Evolutionary conservation across 2,888 invertebrate species (phyloP).

Genomic region (Papilio protenor): DNA sequence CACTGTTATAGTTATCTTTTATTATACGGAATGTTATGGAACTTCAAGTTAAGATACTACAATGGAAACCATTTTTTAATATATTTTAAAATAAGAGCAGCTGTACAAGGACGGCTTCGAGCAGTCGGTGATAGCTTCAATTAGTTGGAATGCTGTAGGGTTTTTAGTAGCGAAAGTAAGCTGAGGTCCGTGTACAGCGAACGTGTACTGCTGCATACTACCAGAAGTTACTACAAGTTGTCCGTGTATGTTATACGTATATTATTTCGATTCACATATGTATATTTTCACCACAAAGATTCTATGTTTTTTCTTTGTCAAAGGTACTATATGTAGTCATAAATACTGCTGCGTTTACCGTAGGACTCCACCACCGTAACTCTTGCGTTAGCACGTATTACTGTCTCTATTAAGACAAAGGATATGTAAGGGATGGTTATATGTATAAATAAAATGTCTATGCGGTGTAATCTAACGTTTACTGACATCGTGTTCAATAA

Average conservation of each 20-base stretch:
- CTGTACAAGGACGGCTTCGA: neutral
- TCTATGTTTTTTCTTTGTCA: neutral
- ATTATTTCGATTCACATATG: too few relatives aligned
- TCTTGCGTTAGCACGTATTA: too few relatives aligned
- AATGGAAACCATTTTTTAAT: neutral
- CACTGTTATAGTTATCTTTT: neutral
- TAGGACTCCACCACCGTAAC: too few relatives aligned
- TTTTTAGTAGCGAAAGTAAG: neutral
- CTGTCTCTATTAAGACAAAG: too few relatives aligned
- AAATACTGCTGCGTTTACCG: neutral
- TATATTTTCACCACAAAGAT: too few relatives aligned
- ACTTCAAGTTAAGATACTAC: neutral
- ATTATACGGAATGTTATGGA: neutral
- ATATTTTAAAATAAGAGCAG: neutral
- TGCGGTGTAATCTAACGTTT: neutral
- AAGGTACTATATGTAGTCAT: neutral
- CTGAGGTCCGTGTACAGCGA: neutral
- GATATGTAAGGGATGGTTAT: too few relatives aligned
- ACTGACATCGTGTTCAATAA: conserved; percentile 12
- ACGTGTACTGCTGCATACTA: neutral
- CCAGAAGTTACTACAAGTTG: neutral
- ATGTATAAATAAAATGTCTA: too few relatives aligned
- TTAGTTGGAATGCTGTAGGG: neutral
- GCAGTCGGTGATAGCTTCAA: neutral
- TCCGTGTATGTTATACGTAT: too few relatives aligned